A percentile compares a stretch with the other conserved stretches of the same genome.
Conservation (phyloP, 2,888 invertebrate species). For the Erebia ligea region DNA sequence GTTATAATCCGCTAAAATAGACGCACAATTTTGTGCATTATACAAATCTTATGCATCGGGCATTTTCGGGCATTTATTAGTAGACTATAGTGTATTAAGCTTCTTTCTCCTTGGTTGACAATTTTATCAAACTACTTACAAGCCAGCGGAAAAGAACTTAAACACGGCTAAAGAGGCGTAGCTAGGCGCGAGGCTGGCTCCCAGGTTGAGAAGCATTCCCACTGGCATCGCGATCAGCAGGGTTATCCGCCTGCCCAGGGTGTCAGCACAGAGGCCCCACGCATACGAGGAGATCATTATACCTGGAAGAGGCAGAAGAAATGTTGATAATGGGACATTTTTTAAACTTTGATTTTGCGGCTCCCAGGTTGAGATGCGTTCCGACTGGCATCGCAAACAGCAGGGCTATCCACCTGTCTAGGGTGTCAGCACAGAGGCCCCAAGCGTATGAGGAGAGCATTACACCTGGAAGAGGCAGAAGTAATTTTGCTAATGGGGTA, state of each 20-base stretch:
- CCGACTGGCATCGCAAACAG: slow-evolving; percentile 67
- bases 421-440: slow-evolving; percentile 68
- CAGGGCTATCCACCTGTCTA: slow-evolving; percentile 60
- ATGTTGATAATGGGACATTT: not conserved
- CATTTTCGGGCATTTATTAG: too few species aligned
- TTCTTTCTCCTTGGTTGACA: too few species aligned
- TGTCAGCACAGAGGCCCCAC: slow-evolving; percentile 71
- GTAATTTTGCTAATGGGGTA: too few species aligned
- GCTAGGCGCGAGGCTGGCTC: slow-evolving; percentile 62
- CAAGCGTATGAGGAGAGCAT: slow-evolving; percentile 70
- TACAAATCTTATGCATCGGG: too few species aligned
- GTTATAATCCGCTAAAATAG: too few species aligned
- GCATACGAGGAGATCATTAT: slow-evolving; percentile 68
- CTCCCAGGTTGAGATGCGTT: slow-evolving; percentile 54
- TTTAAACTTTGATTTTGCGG: slow-evolving; percentile 29
- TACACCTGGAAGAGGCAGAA: slow-evolving; percentile 51
- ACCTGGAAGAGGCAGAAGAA: slow-evolving; percentile 41
- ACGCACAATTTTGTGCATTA: too few species aligned
- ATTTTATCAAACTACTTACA: slow-evolving; percentile 54
- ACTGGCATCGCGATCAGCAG: slow-evolving; percentile 66
- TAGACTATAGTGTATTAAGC: too few species aligned
- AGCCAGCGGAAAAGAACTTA: slow-evolving; percentile 65
- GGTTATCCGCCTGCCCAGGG: slow-evolving; percentile 60
- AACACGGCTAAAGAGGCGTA: slow-evolving; percentile 56
- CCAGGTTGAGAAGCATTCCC: slow-evolving; percentile 56